Percentiles rank a stretch among this genome's conserved stretches.
phyloP scores from a whole-genome alignment of 2,888 invertebrate species.

The Himalopsyche tibetana region DNA sequence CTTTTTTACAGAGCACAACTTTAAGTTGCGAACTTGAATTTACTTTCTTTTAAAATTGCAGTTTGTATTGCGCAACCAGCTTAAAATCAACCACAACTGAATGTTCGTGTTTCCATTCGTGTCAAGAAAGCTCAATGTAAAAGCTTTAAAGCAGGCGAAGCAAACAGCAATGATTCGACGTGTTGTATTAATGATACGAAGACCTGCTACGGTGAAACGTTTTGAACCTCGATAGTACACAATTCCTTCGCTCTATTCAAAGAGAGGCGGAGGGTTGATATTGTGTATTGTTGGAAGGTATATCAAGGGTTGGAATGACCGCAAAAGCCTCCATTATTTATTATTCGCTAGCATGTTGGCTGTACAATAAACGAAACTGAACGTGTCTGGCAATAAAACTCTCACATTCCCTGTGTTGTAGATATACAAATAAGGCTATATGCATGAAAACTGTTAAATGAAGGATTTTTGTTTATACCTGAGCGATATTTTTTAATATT shows the following conservation, averaged over 20 bases:
- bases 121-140: too few species aligned
- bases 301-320: slow-evolving; percentile 18
- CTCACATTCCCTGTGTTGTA: not conserved
- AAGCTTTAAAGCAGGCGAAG: too few species aligned
- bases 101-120: too few species aligned
- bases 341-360: slow-evolving; percentile 17
- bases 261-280: not conserved
- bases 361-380: not conserved
- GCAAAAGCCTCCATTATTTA: slow-evolving; percentile 33
- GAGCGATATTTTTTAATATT: not conserved
- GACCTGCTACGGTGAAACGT: not conserved
- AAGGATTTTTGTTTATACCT: not conserved
- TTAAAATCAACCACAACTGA: too few species aligned
- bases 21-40: too few species aligned
- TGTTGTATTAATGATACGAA: not conserved
- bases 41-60: too few species aligned
- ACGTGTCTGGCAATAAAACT: slow-evolving; percentile 11
- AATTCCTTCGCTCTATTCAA: not conserved
- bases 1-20: too few species aligned
- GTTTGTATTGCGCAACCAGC: too few species aligned
- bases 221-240: not conserved
- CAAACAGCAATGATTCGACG: not conserved
- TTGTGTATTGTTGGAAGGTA: not conserved
- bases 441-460: not conserved
- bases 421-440: not conserved